Base-by-base conservation (phyloP, 2,888 invertebrate genomes). In the Tetragonula carbonaria region DNA sequence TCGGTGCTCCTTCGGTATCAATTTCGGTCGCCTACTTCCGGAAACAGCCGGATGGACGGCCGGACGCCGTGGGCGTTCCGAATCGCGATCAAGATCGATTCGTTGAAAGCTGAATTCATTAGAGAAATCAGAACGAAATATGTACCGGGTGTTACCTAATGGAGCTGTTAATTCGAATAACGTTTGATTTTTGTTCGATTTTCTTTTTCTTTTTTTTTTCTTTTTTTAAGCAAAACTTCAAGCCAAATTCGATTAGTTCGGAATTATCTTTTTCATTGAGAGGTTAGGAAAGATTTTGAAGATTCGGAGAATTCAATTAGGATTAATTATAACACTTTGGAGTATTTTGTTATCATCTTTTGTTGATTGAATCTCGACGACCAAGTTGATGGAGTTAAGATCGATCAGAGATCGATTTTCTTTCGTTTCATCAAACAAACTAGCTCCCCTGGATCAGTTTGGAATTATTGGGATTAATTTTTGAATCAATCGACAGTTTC, bases 1-100 rank as follows among this genome's bases (percentile, higher is more conserved):
- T 67, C 73, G 68, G 45, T 57, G 72, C 23, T 23, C 45, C 66
- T 68, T 65, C 55, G 45, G 55, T 88, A 88, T 88, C 88, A 87
- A 84, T 85, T 89, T 84, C 84, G 84, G 85, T 79, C 87, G 86
- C 88, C 86, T 82, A 89, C 86, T 87, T 89, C 88, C 88, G 83
- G 86, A 73, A 77, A 21, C 62, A 13, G 51, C 85, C 79, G 88
- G 86, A 88, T 80, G 82, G 38, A 45, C 73, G 59, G 38, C 50
- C 80, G 88, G 88, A 87, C 67, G 75, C 50, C 76, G 88, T 84
- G 81, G 88, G 87, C 78, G 62, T 79, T 73, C 57, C 33, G 66
- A 53, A 82, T 85, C 76, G 65, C 33, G 84, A 88, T 88, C 84
- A 71, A 67, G 45, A 80, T 82, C 82, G 76, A 87, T 88, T 55